Base-by-base conservation (phyloP, 2,797 vertebrate genomes). In the Peromyscus aztecus region DNA sequence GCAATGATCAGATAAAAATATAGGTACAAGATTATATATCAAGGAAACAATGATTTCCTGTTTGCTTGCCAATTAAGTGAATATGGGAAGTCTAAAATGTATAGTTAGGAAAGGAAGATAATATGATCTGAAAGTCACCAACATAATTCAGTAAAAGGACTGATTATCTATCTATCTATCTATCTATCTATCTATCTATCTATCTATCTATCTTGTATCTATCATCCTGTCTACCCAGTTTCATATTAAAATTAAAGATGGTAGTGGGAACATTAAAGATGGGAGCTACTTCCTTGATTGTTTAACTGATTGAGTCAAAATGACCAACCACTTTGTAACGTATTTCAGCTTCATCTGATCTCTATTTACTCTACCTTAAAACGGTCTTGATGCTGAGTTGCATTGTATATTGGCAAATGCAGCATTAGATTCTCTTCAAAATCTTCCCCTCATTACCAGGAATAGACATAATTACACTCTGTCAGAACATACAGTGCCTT, bases 401-500 rank as follows among this genome's bases (percentile, higher is more conserved):
- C 29, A 4, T 23, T 90, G 81, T 76, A 40, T 90, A 61, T 52
- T 69, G 43, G 69, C 76, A 57, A 14, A 57, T 46, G 63, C 40
- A 90, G 52, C n/a, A 49, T 43, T 65, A 31, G 17, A 31, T 77
- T 96, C 40, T 71, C 46, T 92, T 94, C 37, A 86, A 76, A 89
- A 57, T 23, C 6, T 71, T 96, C 59, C 27, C 95, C 17, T 84
- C 40, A n/a, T 91, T 97, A 73, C 94, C 21, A 69, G 90, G 90
- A 95, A 96, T 61, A 52, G 94, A 46, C 17, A 86, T 81, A 81
- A 88, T 46, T 87, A 52, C 23, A 63, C n/a, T 95, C 52, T n/a
- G 1, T 80, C 80, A 88, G 97, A 95, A 97, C 8, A 0, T 93
- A 87, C 89, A 93, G 97, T 98, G 52, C 97, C 77, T 94, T 84